Evolutionary conservation across 2,797 vertebrate species (phyloP).

Genomic region (Capromys pilorides): DNA sequence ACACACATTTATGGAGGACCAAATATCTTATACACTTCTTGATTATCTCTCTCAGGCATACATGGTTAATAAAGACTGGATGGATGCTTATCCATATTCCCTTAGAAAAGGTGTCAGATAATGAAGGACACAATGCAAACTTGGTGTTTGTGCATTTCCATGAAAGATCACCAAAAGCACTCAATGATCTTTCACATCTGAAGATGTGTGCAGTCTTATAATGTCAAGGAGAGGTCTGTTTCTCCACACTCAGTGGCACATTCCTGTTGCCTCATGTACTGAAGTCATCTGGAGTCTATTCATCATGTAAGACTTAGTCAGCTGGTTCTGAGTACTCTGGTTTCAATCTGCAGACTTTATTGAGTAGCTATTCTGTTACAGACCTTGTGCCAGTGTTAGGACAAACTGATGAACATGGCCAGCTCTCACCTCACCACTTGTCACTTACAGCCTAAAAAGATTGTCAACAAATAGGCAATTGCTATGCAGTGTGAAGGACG

Average conservation of each 20-base stretch:
- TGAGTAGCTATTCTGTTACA: neutral
- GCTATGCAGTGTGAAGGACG: neutral
- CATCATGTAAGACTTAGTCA: neutral
- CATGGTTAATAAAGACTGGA: neutral
- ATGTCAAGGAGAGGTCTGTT: slow-evolving; percentile 20
- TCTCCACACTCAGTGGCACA: slow-evolving; percentile 14
- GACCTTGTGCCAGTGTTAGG: neutral
- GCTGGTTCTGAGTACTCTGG: neutral
- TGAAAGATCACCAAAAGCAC: neutral
- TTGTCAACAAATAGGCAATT: neutral
- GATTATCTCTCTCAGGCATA: neutral
- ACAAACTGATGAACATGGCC: neutral
- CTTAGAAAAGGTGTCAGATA: neutral
- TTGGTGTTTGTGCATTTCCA: neutral
- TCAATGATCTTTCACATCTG: neutral
- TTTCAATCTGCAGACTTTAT: slow-evolving; percentile 6
- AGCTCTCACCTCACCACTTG: neutral
- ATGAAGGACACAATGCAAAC: neutral
- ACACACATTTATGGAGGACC: neutral
- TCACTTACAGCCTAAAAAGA: neutral
- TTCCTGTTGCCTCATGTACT: neutral
- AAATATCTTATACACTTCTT: neutral
- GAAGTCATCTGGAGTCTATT: slow-evolving; percentile 36
- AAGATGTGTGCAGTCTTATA: neutral
- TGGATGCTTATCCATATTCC: neutral